Evolutionary conservation across 2,113 vertebrate species (phyloP), one percentile per base, ranked within the genome.

Genomic region (Mixornis gularis): DNA sequence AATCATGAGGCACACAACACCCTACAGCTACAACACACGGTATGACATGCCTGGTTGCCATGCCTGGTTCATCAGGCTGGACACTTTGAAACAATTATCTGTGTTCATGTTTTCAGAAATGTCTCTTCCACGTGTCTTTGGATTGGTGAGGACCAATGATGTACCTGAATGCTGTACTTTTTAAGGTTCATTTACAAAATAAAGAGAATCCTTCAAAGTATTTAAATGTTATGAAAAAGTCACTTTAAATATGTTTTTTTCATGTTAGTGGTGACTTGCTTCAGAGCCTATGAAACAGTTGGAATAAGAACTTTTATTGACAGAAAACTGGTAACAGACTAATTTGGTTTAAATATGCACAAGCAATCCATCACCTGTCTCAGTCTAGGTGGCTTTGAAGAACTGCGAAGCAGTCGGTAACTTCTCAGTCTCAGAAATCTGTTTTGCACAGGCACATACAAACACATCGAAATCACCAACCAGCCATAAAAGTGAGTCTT

Each of bases 221-320:
- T 70, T 85, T 64, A 26, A 82, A 48, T 83, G 63, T 26, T 80
- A 73, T 17, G 9, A 63, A 92, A 93, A 86, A 93, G 38, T 48
- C 58, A 90, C 68, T 79, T 85, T 74, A 43, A 86, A 60, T 92
- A 92, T 12, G 5, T 78, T 43, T 46, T 95, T 96, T 95, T 79
- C 60, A 83, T 85, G 81, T 86, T 56, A 82, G 58, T 7, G 53
- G 59, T 90, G 65, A 92, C 65, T 94, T 94, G 49, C 70, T 88
- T 82, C 73, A 90, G 74, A 87, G 15, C 38, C 58, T 69, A 90
- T 18, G 9, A 93, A 82, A 81, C 4, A 73, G 24, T 0, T 68
- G 84, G 22, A 53, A 24, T 78, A 86, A 86, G 34, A 89, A 72
- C 16, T 10, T 44, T 8, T 24, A 49, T 3, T 76, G 20, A 82